A percentile compares a stretch with the other conserved stretches of the same genome.
Evolutionary conservation across 2,113 vertebrate species (phyloP).

Genomic region (Chaetura pelagica): DNA sequence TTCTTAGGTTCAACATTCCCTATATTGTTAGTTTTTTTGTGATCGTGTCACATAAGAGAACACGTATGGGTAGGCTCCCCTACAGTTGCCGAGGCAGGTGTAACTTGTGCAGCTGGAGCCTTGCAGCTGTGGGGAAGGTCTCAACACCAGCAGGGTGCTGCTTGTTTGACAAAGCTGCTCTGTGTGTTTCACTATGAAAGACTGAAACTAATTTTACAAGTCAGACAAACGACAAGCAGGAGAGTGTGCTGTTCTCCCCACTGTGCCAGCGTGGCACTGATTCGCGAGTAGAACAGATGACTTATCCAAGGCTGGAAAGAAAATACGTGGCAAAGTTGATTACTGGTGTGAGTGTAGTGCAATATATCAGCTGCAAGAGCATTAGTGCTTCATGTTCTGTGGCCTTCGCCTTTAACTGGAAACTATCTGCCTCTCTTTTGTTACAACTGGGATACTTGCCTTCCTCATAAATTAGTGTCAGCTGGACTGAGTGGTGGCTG

Average conservation of each 20-base stretch:
- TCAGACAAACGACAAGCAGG: background rate
- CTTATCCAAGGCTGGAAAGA: background rate
- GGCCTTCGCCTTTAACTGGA: background rate
- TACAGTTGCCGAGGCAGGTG: accelerated
- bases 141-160: background rate
- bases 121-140: background rate
- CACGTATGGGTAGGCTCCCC: accelerated
- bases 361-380: background rate
- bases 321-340: background rate
- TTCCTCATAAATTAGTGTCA: background rate
- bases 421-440: background rate
- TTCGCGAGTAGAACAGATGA: background rate
- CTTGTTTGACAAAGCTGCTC: background rate
- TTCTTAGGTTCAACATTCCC: background rate
- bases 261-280: background rate
- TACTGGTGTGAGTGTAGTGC: accelerated
- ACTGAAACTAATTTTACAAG: background rate
- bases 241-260: accelerated
- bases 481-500: background rate
- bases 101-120: background rate
- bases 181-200: background rate
- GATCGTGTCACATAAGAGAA: background rate
- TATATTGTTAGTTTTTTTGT: background rate
- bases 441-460: background rate
- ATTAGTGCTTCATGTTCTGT: background rate